Conservation (phyloP, 2,113 vertebrate species). For the Thymallus thymallus region DNA sequence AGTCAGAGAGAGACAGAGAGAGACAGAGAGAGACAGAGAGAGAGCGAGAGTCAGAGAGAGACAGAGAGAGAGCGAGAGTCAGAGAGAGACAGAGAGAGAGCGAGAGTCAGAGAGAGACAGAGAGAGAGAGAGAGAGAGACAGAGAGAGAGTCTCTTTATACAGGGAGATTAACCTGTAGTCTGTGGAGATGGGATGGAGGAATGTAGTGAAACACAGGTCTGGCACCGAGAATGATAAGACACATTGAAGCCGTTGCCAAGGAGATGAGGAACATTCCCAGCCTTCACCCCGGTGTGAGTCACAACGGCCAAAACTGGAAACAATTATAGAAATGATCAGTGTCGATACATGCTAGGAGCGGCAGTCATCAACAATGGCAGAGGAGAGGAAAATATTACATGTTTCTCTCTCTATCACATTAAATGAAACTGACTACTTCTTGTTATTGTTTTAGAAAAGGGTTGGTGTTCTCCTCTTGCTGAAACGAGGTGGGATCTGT, state of each 20-base stretch:
- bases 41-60: too few species aligned
- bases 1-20: too few species aligned
- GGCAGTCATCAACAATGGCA: conserved; percentile 41
- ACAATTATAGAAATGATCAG: conserved; percentile 57
- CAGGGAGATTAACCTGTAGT: neutral
- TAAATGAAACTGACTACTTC: conserved; percentile 55
- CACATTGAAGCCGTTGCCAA: conserved; percentile 31
- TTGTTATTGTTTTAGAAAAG: conserved; percentile 70
- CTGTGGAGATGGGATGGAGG: neutral
- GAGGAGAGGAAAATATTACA: conserved; percentile 44
- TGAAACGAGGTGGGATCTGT: conserved; percentile 48
- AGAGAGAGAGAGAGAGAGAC: neutral
- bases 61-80: too few species aligned
- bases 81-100: too few species aligned
- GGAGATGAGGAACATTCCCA: conserved; percentile 51
- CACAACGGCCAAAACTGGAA: conserved; percentile 35
- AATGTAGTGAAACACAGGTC: neutral
- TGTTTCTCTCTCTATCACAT: conserved; percentile 65
- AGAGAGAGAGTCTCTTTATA: neutral
- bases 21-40: too few species aligned
- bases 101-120: neutral
- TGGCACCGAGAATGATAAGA: conserved; percentile 24
- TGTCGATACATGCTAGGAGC: conserved; percentile 45
- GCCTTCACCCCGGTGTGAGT: conserved; percentile 51
- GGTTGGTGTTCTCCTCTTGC: conserved; percentile 42